Evolutionary conservation across 1,140 invertebrate species (phyloP).

Genomic region (Bathynomus jamesi): DNA sequence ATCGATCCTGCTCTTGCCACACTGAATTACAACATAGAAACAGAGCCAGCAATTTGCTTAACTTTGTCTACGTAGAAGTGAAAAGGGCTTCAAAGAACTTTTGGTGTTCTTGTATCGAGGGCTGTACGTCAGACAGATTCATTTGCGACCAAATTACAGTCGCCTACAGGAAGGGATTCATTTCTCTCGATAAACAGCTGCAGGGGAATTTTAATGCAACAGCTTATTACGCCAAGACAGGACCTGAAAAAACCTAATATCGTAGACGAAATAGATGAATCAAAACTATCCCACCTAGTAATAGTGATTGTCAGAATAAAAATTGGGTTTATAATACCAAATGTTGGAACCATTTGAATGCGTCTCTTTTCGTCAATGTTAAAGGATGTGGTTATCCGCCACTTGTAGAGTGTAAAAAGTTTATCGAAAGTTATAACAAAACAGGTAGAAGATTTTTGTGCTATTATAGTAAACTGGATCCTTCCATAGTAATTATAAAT

Average conservation of each 20-base stretch:
- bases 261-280: background rate
- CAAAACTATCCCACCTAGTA: background rate
- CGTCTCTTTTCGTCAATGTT: constrained; percentile 70
- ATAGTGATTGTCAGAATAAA: background rate
- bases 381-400: constrained; percentile 84
- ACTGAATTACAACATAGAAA: constrained; percentile 73
- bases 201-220: background rate
- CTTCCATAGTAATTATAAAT: constrained; percentile 72
- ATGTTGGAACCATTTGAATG: constrained; percentile 26
- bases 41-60: constrained; percentile 71
- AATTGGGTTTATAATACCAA: background rate
- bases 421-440: constrained; percentile 62
- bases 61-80: constrained; percentile 44
- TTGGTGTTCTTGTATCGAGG: constrained; percentile 80
- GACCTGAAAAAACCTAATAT: background rate
- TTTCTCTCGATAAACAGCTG: background rate
- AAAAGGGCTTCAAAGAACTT: constrained; percentile 56
- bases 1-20: constrained; percentile 81
- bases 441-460: constrained; percentile 65
- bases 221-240: background rate
- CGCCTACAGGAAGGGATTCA: constrained; percentile 53
- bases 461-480: constrained; percentile 77
- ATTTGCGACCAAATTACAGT: constrained; percentile 63
- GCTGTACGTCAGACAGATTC: constrained; percentile 60
- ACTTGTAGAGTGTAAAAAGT: constrained; percentile 74